A percentile compares a stretch with the other conserved stretches of the same genome.
Conservation (phyloP, 1,140 invertebrate species). For the Alviniconcha marisindica region DNA sequence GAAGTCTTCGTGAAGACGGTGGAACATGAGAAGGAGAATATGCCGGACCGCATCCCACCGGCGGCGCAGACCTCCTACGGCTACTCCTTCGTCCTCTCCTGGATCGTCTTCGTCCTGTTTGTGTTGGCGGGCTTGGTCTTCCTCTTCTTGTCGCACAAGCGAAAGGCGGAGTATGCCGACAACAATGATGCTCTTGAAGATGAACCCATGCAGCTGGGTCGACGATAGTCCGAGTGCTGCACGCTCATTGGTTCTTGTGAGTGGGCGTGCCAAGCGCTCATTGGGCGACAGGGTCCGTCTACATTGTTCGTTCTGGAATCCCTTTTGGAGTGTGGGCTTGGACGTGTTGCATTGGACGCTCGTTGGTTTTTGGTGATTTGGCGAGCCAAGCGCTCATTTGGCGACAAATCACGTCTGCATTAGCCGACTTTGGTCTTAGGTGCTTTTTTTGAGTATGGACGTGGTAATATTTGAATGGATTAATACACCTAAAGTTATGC, state of each 20-base stretch:
- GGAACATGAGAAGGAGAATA: slow-evolving; percentile 83
- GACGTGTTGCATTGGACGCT: too few relatives aligned
- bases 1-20: slow-evolving; percentile 86
- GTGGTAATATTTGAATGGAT: too few relatives aligned
- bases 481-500: too few relatives aligned
- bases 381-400: too few relatives aligned
- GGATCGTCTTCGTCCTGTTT: slow-evolving; percentile 87
- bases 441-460: too few relatives aligned
- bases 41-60: slow-evolving; percentile 83
- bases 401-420: too few relatives aligned
- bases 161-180: slow-evolving; percentile 84
- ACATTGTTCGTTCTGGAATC: too few relatives aligned
- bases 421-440: too few relatives aligned
- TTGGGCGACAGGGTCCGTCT: slow-evolving; percentile 1
- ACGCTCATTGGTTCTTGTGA: not conserved
- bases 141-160: slow-evolving; percentile 83
- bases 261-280: not conserved
- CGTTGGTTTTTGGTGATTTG: too few relatives aligned
- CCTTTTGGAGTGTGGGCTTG: too few relatives aligned
- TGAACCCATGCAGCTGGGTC: slow-evolving; percentile 81
- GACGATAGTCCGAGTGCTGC: slow-evolving; percentile 39
- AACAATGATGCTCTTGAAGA: slow-evolving; percentile 87
- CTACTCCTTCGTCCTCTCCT: slow-evolving; percentile 87
- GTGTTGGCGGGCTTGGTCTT: slow-evolving; percentile 84
- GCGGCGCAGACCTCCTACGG: slow-evolving; percentile 81